phyloP scores from a whole-genome alignment of 2,113 vertebrate species.

The Setophaga coronata region DNA sequence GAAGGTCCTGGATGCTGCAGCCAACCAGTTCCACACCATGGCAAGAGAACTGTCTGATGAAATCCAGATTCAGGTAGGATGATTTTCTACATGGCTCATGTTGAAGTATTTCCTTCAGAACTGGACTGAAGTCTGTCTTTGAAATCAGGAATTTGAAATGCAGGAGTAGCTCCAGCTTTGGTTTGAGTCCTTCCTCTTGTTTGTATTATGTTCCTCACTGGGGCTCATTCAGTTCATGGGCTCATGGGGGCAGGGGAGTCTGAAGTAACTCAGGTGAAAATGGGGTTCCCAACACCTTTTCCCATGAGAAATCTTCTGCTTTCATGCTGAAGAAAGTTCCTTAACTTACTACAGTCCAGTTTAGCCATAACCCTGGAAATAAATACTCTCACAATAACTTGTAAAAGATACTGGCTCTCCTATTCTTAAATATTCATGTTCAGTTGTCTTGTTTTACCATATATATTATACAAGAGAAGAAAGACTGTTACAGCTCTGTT shows the following conservation, averaged over 20 bases:
- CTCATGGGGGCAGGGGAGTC: background rate
- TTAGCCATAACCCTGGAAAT: background rate
- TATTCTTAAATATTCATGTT: background rate
- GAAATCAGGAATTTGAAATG: background rate
- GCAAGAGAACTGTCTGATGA: slow-evolving; percentile 85
- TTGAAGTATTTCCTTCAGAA: background rate
- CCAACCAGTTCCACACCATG: slow-evolving; percentile 79
- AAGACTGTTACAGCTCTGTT: background rate
- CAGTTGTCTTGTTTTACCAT: background rate
- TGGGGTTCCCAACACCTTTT: background rate
- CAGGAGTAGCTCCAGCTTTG: background rate
- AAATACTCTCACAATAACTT: background rate
- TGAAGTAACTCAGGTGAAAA: background rate
- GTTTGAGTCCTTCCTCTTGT: background rate
- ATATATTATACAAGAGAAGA: background rate
- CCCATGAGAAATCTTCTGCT: background rate
- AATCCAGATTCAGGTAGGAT: slow-evolving; percentile 90
- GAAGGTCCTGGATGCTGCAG: slow-evolving; percentile 70
- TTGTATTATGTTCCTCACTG: background rate
- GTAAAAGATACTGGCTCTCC: background rate
- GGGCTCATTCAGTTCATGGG: background rate
- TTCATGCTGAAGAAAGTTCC: background rate
- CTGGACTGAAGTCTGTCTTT: background rate
- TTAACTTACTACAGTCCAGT: background rate
- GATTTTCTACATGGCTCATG: background rate